Percentiles rank a stretch among this genome's conserved stretches.
Conservation (phyloP, 2,888 invertebrate species). For the Sinohyriopsis cumingii region DNA sequence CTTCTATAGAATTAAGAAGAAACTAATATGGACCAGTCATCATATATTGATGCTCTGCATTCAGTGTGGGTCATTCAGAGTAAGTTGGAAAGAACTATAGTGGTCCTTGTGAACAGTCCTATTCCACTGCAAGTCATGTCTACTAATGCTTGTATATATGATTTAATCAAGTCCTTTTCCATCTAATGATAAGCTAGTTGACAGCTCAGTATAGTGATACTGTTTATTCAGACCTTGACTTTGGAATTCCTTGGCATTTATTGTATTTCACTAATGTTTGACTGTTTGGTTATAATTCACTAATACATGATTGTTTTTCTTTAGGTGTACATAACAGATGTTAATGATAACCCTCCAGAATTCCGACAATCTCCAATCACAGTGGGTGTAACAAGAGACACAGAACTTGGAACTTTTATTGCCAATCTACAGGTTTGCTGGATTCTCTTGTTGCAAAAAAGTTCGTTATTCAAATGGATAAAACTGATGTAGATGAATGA, state of each 20-base stretch:
- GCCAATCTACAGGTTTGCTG: conserved; percentile 55
- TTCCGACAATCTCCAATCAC: conserved; percentile 87
- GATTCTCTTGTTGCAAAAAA: not conserved
- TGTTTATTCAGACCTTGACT: not conserved
- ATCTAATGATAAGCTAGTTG: too few relatives aligned
- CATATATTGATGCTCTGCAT: too few relatives aligned
- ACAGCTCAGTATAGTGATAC: not conserved
- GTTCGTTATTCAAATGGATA: not conserved
- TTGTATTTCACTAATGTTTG: not conserved
- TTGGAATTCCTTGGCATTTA: not conserved
- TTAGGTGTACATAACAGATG: conserved; percentile 79
- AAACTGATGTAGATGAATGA: not conserved
- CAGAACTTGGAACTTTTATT: conserved; percentile 84
- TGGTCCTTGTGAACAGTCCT: too few relatives aligned
- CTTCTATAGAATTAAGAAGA: too few relatives aligned
- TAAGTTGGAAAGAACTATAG: too few relatives aligned
- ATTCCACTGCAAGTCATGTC: too few relatives aligned
- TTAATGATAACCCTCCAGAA: conserved; percentile 92
- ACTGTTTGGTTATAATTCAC: not conserved
- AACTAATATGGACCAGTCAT: too few relatives aligned
- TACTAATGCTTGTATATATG: too few relatives aligned
- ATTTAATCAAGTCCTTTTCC: too few relatives aligned
- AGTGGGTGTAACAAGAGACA: conserved; percentile 94
- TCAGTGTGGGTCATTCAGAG: too few relatives aligned
- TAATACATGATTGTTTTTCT: conserved; percentile 11